A percentile compares a stretch with the other conserved stretches of the same genome.
Conservation (phyloP, 2,113 vertebrate species). For the Fulmarus glacialis region DNA sequence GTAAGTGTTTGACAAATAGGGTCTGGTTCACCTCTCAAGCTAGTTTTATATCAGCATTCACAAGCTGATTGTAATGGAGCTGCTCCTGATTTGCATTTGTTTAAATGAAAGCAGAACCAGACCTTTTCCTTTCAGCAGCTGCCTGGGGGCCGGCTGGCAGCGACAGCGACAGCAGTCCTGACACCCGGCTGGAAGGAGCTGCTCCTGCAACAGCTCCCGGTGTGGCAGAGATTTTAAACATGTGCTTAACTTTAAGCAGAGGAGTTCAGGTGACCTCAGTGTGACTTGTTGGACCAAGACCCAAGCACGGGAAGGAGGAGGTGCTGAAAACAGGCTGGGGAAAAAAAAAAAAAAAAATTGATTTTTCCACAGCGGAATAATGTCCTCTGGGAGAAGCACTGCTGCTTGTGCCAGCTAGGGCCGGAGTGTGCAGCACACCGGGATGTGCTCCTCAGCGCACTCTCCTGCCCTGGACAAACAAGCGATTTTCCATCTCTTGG, state of each 20-base stretch:
- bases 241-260: neutral
- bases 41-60: neutral
- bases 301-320: neutral
- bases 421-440: neutral
- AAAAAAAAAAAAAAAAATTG: neutral
- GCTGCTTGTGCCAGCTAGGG: neutral
- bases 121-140: neutral
- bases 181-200: no score
- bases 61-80: neutral
- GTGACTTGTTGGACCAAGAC: neutral
- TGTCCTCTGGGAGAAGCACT: neutral
- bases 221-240: neutral
- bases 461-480: neutral
- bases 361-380: neutral
- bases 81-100: neutral
- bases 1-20: neutral
- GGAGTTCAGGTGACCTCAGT: neutral
- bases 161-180: neutral
- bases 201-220: neutral
- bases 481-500: neutral
- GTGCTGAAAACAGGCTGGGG: neutral
- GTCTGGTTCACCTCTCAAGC: neutral
- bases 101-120: neutral
- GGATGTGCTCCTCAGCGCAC: neutral
- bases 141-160: neutral